Percentiles rank a stretch among this genome's conserved stretches.
Conservation (phyloP, 1,140 invertebrate species). For the Schlechtendalia chinensis region DNA sequence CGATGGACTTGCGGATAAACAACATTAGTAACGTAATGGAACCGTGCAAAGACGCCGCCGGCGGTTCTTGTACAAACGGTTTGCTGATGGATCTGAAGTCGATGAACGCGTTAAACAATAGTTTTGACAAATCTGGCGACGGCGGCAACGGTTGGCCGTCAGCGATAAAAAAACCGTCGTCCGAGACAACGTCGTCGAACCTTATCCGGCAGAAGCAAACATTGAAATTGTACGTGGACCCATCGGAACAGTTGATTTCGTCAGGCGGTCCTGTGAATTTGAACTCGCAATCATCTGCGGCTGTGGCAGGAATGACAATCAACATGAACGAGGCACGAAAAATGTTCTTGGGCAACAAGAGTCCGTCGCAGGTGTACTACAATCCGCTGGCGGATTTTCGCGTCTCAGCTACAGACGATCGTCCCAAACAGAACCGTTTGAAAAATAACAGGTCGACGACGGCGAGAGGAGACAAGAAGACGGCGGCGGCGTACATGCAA, state of each 20-base stretch:
- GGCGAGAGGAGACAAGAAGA: too few species aligned
- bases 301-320: background rate
- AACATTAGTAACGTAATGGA: background rate
- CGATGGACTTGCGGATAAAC: conserved; percentile 11
- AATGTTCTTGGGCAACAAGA: conserved; percentile 34
- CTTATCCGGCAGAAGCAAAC: background rate
- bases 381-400: conserved; percentile 7
- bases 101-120: background rate
- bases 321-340: conserved; percentile 23
- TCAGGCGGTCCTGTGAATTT: background rate
- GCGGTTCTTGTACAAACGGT: background rate
- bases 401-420: conserved; percentile 6
- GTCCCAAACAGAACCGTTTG: conserved; percentile 12
- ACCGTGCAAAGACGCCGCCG: background rate
- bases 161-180: conserved; percentile 6
- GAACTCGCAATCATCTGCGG: background rate
- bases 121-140: background rate
- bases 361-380: conserved; percentile 12
- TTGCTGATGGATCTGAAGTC: conserved; percentile 4
- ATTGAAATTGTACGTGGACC: conserved; percentile 20
- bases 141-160: background rate
- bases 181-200: background rate
- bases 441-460: background rate
- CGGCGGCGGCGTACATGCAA: too few species aligned
- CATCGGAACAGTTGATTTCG: background rate